phyloP scores from a whole-genome alignment of 2,113 vertebrate species.

The Neomonachus schauinslandi region DNA sequence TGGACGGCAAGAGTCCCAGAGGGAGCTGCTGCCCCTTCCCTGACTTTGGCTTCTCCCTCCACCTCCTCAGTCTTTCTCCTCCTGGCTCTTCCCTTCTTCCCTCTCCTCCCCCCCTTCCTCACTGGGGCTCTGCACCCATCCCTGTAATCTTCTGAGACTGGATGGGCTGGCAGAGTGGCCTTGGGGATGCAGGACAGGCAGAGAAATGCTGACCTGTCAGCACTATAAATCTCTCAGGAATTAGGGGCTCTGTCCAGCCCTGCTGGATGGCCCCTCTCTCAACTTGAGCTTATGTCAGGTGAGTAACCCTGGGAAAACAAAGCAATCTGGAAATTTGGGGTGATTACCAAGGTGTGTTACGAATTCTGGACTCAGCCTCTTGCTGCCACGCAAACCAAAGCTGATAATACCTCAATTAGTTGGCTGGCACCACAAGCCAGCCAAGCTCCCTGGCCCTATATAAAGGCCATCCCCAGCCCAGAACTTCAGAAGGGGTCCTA shows the following conservation, averaged over 20 bases:
- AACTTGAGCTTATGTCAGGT: neutral
- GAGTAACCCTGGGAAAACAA: conserved; percentile 46
- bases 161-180: neutral
- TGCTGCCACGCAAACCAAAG: conserved; percentile 79
- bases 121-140: neutral
- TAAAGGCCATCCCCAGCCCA: conserved; percentile 42
- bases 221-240: neutral
- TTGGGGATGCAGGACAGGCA: neutral
- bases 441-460: conserved; percentile 57
- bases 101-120: neutral
- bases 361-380: conserved; percentile 7
- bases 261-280: conserved; percentile 15
- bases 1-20: neutral
- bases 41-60: neutral
- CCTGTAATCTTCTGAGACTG: neutral
- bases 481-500: conserved; percentile 44
- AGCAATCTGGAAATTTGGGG: conserved; percentile 29
- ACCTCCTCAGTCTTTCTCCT: neutral
- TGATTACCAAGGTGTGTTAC: conserved; percentile 54
- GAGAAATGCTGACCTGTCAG: neutral
- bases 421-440: conserved; percentile 32
- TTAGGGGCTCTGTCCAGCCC: conserved; percentile 20
- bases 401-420: conserved; percentile 63
- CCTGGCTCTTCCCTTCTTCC: neutral
- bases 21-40: neutral